phyloP scores from a whole-genome alignment of 1,140 invertebrate species.

The Apis mellifera region Amel_HAv3.1 CM009931.2:23610501-23611000 shows the following conservation, averaged over 20 bases:
- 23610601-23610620: no score
- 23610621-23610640: no score
- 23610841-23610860: constrained; percentile 56
- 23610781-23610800: constrained; percentile 22
- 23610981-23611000: constrained; percentile 27
- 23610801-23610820: constrained; percentile 48
- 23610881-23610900: constrained; percentile 56
- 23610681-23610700: no score
- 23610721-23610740: not conserved
- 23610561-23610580: no score
- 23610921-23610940: constrained; percentile 49
- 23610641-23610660: no score
- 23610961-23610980: constrained; percentile 20
- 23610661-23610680: no score
- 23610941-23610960: constrained; percentile 36
- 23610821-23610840: constrained; percentile 57
- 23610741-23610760: constrained; percentile 36
- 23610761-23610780: constrained; percentile 53
- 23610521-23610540: no score
- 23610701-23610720: not conserved
- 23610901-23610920: constrained; percentile 61
- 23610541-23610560: no score
- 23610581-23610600: no score
- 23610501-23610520: no score
- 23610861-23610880: constrained; percentile 56